Evolutionary conservation across 2,113 vertebrate species (phyloP).

Genomic region (Sialia sialis): DNA sequence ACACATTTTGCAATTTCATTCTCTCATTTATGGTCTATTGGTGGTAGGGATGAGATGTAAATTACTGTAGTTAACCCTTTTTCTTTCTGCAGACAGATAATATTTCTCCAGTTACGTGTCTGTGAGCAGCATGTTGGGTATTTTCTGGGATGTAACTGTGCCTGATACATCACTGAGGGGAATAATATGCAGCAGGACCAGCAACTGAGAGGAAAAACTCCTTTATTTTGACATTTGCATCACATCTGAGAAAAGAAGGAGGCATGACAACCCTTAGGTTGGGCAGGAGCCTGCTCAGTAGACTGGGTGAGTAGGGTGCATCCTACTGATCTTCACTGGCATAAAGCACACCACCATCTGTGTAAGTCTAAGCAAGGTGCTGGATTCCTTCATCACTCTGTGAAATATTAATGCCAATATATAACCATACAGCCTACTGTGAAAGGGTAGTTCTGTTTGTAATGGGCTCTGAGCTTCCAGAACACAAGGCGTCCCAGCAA

Average conservation of each 20-base stretch:
- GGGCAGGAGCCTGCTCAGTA: neutral
- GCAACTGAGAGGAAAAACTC: neutral
- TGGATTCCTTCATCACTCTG: neutral
- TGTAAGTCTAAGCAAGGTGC: neutral
- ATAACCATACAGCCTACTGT: neutral
- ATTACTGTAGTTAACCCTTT: neutral
- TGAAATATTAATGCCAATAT: neutral
- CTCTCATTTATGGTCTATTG: neutral
- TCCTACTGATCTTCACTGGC: neutral
- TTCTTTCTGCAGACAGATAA: neutral
- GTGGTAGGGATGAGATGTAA: neutral
- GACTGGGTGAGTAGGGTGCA: fast-evolving
- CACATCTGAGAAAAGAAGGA: neutral
- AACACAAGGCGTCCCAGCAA: neutral
- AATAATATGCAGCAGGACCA: neutral
- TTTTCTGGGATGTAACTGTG: neutral
- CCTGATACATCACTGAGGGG: neutral
- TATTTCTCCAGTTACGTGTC: neutral
- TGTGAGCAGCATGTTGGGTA: neutral
- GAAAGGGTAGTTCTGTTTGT: neutral
- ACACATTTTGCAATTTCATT: neutral
- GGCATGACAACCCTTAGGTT: neutral
- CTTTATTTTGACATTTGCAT: neutral
- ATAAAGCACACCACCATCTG: fast-evolving
- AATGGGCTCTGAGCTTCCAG: neutral